phyloP scores from a whole-genome alignment of 2,888 invertebrate genomes.

The Colostygia pectinataria region DNA sequence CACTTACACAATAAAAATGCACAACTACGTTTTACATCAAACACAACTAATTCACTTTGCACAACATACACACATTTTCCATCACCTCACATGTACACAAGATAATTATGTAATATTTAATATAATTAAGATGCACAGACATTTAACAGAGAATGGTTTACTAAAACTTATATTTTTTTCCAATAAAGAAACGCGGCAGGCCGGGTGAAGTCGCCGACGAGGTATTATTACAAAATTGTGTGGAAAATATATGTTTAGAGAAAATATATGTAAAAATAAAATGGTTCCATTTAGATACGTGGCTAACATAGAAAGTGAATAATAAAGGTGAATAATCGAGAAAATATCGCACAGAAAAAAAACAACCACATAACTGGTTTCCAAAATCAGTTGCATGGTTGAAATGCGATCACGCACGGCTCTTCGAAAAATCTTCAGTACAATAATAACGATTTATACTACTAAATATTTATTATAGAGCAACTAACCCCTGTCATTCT shows the following conservation, averaged over 20 bases:
- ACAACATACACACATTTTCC: conserved; percentile 25
- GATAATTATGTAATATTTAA: conserved; percentile 42
- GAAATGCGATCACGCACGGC: conserved; percentile 13
- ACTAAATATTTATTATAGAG: conserved; percentile 37
- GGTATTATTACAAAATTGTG: conserved; percentile 71
- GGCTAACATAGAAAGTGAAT: conserved; percentile 73
- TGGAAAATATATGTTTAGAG: conserved; percentile 77
- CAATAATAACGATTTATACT: conserved; percentile 22
- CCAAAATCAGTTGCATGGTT: conserved; percentile 20
- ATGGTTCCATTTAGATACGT: conserved; percentile 62
- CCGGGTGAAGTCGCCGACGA: conserved; percentile 92
- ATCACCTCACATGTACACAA: conserved; percentile 30
- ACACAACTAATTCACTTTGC: conserved; percentile 13
- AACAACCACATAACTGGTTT: conserved; percentile 20
- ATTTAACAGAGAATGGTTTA: conserved; percentile 77
- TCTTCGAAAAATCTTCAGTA: conserved; percentile 7
- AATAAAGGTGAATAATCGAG: conserved; percentile 51
- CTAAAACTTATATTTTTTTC: conserved; percentile 79
- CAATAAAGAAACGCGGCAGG: conserved; percentile 87
- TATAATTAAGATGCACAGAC: conserved; percentile 55
- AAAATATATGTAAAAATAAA: conserved; percentile 70
- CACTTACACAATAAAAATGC: not conserved
- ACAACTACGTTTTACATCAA: no score
- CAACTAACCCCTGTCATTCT: conserved; percentile 67
- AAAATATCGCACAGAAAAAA: conserved; percentile 9